Evolutionary conservation across 2,797 vertebrate species (phyloP).

Genomic region (Etheostoma perlongum): DNA sequence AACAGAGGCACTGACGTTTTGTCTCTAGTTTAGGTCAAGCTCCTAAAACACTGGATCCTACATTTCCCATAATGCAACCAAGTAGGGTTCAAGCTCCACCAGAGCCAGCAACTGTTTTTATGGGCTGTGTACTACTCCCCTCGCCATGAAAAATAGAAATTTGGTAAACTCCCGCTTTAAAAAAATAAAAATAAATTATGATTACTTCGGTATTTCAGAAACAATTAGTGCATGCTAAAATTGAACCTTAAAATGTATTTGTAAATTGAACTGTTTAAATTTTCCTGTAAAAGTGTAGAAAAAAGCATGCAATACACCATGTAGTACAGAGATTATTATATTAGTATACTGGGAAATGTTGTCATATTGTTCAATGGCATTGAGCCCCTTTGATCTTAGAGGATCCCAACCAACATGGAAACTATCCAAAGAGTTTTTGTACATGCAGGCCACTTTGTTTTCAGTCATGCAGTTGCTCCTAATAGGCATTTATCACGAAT

Average conservation of each 20-base stretch:
- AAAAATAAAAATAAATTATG: no score
- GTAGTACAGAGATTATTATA: neutral
- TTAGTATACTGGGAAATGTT: neutral
- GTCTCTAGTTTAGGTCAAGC: neutral
- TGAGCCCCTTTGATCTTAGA: neutral
- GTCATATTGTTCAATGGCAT: neutral
- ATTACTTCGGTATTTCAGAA: neutral
- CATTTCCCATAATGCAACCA: constrained; percentile 14
- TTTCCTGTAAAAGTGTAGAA: neutral
- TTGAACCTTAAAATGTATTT: neutral
- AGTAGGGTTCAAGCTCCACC: neutral
- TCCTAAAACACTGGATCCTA: constrained; percentile 1
- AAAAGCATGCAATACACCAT: neutral
- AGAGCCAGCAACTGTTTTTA: constrained; percentile 10
- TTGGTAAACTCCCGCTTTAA: no score
- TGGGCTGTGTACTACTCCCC: neutral
- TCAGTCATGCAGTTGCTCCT: constrained; percentile 32
- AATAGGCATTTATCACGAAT: constrained; percentile 41
- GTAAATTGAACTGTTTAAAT: neutral
- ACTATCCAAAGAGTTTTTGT: neutral
- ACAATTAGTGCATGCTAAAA: neutral
- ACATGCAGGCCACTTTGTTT: constrained; percentile 30
- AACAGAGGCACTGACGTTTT: neutral
- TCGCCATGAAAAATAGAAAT: no score
- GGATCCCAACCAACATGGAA: neutral